Evolutionary conservation across 2,888 invertebrate species (phyloP).

Genomic region (Stegana nigrithorax): DNA sequence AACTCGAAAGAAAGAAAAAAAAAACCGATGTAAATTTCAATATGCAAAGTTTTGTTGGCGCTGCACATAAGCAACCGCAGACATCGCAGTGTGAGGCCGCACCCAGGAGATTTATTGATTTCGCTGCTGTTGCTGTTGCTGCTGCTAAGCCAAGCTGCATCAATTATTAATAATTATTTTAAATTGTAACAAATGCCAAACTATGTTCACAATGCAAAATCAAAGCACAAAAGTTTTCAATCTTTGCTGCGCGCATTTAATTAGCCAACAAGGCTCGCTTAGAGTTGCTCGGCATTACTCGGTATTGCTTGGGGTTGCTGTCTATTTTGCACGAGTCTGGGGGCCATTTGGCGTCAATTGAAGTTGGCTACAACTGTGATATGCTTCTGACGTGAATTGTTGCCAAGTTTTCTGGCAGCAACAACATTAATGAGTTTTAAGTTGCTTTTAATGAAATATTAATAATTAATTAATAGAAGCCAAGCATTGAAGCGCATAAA

Average conservation of each 20-base stretch:
- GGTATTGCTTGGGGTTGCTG: too few species aligned
- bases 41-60: too few species aligned
- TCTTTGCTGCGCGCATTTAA: constrained; percentile 12
- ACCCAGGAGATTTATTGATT: not conserved
- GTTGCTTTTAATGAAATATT: constrained; percentile 33
- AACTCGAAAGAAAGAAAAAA: too few species aligned
- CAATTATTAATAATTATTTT: constrained; percentile 60
- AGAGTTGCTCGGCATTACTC: not conserved
- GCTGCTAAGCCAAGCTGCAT: constrained; percentile 53
- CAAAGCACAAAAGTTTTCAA: constrained; percentile 10
- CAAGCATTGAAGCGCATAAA: too few species aligned
- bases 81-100: too few species aligned
- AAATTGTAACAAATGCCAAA: constrained; percentile 34
- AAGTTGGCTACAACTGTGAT: too few species aligned
- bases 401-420: too few species aligned
- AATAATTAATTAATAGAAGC: constrained; percentile 17
- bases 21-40: too few species aligned
- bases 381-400: too few species aligned
- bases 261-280: not conserved
- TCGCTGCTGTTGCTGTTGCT: constrained; percentile 19
- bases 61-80: too few species aligned
- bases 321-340: too few species aligned
- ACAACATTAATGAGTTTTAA: constrained; percentile 39
- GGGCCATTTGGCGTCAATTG: too few species aligned
- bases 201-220: constrained; percentile 14